Evolutionary conservation across 2,797 vertebrate species (phyloP).

Genomic region (Hyperoplus immaculatus): DNA sequence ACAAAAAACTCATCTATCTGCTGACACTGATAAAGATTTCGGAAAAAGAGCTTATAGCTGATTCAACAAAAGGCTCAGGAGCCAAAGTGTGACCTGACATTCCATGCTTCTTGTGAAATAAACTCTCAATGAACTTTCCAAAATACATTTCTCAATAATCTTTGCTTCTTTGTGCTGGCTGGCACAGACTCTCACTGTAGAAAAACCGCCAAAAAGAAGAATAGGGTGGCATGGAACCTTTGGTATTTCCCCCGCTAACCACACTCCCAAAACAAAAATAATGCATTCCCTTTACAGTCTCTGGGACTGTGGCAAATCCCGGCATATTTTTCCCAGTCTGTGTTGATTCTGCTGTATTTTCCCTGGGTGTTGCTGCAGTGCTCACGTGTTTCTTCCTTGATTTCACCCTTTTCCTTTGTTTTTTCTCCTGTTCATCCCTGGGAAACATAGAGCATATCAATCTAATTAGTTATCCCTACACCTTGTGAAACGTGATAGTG

Average conservation of each 20-base stretch:
- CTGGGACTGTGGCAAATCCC: conserved; percentile 54
- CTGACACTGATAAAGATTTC: not conserved
- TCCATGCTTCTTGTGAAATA: not conserved
- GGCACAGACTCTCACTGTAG: not conserved
- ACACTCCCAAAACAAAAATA: conserved; percentile 26
- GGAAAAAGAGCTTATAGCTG: not conserved
- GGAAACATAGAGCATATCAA: conserved; percentile 60
- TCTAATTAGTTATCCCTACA: conserved; percentile 74
- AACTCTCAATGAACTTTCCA: not conserved
- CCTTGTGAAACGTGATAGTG: conserved; percentile 78
- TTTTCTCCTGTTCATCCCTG: conserved; percentile 57
- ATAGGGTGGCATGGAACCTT: conserved; percentile 11
- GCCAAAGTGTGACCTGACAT: not conserved
- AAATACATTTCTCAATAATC: not conserved
- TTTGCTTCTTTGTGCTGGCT: not conserved
- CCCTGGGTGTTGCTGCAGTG: conserved; percentile 11
- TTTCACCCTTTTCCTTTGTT: conserved; percentile 64
- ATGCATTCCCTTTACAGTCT: conserved; percentile 41
- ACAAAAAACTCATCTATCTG: not conserved
- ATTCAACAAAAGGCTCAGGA: not conserved
- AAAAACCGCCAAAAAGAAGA: not conserved
- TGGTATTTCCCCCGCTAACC: conserved; percentile 14
- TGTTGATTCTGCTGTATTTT: conserved; percentile 41
- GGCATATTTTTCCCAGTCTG: conserved; percentile 57
- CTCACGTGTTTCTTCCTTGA: conserved; percentile 53